These are phyloP conservation scores for Pituophis catenifer DNA, from an alignment of 2,113 vertebrate species.

Conservation along the genomic window DNA sequence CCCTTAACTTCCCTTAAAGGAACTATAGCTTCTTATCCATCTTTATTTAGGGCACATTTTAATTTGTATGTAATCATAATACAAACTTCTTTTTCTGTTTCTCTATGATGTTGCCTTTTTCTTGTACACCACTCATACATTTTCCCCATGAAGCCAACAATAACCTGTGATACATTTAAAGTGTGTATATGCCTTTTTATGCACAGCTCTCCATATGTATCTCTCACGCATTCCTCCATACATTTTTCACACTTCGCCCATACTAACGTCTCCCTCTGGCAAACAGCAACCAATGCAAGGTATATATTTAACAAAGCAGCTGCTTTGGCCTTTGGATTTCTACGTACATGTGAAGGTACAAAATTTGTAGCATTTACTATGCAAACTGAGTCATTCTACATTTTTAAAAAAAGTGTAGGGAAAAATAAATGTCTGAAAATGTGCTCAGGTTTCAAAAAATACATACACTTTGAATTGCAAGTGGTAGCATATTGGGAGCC, in stretches of 20 bases:
- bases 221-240: not conserved
- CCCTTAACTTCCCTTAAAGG: constrained; percentile 21
- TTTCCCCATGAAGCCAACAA: not conserved
- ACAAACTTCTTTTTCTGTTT: not conserved
- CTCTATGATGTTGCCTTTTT: not conserved
- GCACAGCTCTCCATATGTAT: not conserved
- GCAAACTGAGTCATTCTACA: not conserved
- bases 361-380: not conserved
- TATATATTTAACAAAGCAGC: not conserved
- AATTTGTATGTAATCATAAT: not conserved
- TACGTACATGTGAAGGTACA: not conserved
- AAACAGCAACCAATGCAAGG: not conserved
- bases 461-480: not conserved
- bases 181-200: not conserved
- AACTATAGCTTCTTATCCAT: not conserved
- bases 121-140: not conserved
- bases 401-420: not conserved
- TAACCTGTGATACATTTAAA: not conserved
- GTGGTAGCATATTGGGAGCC: not conserved
- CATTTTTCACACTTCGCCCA: not conserved
- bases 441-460: not conserved
- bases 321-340: not conserved
- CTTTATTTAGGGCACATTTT: not conserved
- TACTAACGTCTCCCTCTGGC: not conserved
- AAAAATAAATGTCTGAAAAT: not conserved